Evolutionary conservation across 1,140 invertebrate species (phyloP).

Genomic region (Dinothrombium tinctorium): DNA sequence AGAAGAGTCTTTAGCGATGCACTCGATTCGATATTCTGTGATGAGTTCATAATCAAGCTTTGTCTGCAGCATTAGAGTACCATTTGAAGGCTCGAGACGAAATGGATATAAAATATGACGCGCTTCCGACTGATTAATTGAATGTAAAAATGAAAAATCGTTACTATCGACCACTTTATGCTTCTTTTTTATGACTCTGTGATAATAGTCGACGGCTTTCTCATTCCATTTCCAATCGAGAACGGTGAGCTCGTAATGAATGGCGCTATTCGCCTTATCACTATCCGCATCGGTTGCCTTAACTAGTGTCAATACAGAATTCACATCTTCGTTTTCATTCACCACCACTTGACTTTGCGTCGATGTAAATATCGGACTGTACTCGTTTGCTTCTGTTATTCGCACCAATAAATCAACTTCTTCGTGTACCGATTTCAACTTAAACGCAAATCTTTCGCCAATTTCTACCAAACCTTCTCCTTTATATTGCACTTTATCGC

Average conservation of each 20-base stretch:
- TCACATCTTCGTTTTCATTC: constrained; percentile 64
- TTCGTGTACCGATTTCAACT: background rate
- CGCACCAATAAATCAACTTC: background rate
- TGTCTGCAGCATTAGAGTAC: constrained; percentile 49
- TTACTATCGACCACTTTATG: background rate
- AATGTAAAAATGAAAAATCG: background rate
- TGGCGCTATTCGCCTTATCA: constrained; percentile 17
- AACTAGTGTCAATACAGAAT: constrained; percentile 56
- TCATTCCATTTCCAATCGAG: constrained; percentile 2
- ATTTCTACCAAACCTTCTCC: background rate
- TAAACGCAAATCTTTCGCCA: background rate
- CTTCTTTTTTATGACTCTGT: background rate
- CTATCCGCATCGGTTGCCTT: constrained; percentile 56
- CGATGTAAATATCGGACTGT: constrained; percentile 36
- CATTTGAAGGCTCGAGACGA: constrained; percentile 43
- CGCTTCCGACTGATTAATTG: background rate
- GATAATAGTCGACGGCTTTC: constrained; percentile 2
- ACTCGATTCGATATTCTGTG: constrained; percentile 57
- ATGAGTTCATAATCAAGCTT: constrained; percentile 64
- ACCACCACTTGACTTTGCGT: constrained; percentile 66
- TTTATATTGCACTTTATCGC: constrained; percentile 3
- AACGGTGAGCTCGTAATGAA: constrained; percentile 5
- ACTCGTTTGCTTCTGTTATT: background rate
- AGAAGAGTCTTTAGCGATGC: constrained; percentile 51
- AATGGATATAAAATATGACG: constrained; percentile 33